Evolutionary conservation across 1,140 invertebrate species (phyloP).

Genomic region (Daktulosphaira vitifoliae): DNA sequence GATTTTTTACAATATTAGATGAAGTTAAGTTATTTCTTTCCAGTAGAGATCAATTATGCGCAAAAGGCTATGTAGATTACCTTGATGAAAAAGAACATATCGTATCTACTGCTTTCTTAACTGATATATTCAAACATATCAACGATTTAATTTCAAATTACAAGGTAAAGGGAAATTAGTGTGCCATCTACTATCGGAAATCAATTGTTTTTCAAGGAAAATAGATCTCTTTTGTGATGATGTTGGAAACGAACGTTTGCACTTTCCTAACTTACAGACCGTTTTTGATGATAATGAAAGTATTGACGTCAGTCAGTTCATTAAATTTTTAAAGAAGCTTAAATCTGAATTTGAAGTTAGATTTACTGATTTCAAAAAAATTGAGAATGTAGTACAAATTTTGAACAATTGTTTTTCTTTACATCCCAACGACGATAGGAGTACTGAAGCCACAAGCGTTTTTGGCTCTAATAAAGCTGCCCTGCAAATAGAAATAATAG

Average conservation of each 20-base stretch:
- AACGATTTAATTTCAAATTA: constrained; percentile 9
- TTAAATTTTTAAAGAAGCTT: neutral
- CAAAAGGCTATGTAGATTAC: neutral
- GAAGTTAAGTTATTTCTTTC: constrained; percentile 2
- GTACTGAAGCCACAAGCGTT: neutral
- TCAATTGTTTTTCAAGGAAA: constrained; percentile 6
- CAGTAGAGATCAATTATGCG: constrained; percentile 2
- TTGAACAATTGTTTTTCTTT: neutral
- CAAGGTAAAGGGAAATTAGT: constrained; percentile 15
- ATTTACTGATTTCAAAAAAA: neutral
- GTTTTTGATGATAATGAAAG: neutral
- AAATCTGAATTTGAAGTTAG: constrained; percentile 5
- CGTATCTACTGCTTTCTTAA: neutral
- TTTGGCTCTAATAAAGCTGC: neutral
- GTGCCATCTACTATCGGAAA: constrained; percentile 4
- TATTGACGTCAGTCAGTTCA: neutral
- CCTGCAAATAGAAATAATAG: neutral
- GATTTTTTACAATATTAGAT: constrained; percentile 6
- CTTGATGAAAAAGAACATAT: neutral
- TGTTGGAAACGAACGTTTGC: neutral
- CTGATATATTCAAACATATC: constrained; percentile 9
- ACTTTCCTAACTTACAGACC: neutral
- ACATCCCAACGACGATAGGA: neutral
- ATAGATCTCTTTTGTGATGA: neutral
- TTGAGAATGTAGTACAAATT: neutral